Evolutionary conservation across 2,113 vertebrate species (phyloP).

Genomic region (Bos taurus): DNA sequence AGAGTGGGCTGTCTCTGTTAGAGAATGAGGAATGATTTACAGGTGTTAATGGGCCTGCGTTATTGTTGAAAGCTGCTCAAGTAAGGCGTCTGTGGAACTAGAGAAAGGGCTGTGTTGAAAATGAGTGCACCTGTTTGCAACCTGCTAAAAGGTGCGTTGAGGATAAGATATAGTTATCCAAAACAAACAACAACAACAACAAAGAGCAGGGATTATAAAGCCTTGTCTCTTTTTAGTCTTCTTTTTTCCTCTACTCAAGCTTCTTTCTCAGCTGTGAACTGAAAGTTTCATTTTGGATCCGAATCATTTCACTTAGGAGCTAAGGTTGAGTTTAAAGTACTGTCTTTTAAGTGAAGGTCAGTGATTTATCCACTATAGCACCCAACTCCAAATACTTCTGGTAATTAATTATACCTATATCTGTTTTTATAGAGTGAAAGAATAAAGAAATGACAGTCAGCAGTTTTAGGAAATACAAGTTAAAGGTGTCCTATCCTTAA

Average conservation of each 20-base stretch:
- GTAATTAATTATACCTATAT: constrained; percentile 81
- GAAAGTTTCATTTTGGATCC: constrained; percentile 77
- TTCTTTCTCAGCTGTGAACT: constrained; percentile 73
- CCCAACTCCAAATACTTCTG: constrained; percentile 76
- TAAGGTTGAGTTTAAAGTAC: constrained; percentile 73
- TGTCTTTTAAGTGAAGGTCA: constrained; percentile 77
- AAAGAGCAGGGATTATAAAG: neutral
- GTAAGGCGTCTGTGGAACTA: constrained; percentile 50
- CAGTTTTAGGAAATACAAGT: constrained; percentile 83
- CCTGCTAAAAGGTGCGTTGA: constrained; percentile 40
- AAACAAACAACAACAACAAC: constrained; percentile 27
- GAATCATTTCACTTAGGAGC: constrained; percentile 76
- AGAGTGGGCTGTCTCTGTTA: constrained; percentile 54
- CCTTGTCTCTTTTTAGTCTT: neutral
- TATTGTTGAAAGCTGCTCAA: constrained; percentile 58
- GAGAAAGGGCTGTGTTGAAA: constrained; percentile 37
- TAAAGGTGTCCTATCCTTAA: constrained; percentile 83
- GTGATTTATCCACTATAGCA: constrained; percentile 77
- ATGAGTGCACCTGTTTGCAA: constrained; percentile 51
- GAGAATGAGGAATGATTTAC: constrained; percentile 66
- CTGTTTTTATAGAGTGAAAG: constrained; percentile 81
- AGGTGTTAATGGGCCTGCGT: constrained; percentile 60
- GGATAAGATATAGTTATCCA: constrained; percentile 47
- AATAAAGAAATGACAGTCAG: constrained; percentile 79
- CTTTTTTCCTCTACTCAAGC: constrained; percentile 53